Conservation (phyloP, 92 coral and sea anemone species). For the Siderastrea radians region DNA sequence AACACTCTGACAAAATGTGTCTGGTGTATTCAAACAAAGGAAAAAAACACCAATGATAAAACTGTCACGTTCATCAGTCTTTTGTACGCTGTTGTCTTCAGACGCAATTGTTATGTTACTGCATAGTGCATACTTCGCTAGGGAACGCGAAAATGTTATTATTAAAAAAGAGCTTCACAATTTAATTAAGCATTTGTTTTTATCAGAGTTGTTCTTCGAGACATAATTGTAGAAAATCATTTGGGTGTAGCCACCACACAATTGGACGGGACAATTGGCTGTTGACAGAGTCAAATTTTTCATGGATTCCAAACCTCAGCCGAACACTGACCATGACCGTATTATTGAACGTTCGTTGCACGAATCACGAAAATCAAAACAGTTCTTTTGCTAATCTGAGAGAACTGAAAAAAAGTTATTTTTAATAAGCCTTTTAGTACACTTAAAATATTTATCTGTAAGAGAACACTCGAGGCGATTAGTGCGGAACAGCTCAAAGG, state of each 20-base stretch:
- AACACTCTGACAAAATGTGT: too few species aligned
- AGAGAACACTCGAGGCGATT: slow-evolving; percentile 3
- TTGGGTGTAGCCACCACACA: neutral
- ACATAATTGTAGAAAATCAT: neutral
- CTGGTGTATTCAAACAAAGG: too few species aligned
- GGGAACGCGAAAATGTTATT: too few species aligned
- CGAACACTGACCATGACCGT: too few species aligned
- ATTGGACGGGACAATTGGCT: neutral
- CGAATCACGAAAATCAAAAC: neutral
- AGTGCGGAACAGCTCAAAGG: neutral
- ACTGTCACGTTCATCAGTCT: too few species aligned
- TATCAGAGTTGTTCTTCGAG: neutral
- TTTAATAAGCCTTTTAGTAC: neutral
- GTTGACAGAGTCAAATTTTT: neutral
- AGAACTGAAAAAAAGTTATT: neutral
- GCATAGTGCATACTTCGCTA: too few species aligned
- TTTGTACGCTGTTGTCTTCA: too few species aligned
- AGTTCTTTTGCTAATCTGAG: too few species aligned
- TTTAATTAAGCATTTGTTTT: neutral
- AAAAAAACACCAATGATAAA: too few species aligned
- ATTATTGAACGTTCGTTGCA: neutral
- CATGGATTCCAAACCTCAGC: neutral
- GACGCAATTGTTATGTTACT: too few species aligned
- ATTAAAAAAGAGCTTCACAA: neutral
- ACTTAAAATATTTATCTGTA: neutral